Evolutionary conservation across 2,797 vertebrate species (phyloP).

Genomic region (Characodon lateralis): DNA sequence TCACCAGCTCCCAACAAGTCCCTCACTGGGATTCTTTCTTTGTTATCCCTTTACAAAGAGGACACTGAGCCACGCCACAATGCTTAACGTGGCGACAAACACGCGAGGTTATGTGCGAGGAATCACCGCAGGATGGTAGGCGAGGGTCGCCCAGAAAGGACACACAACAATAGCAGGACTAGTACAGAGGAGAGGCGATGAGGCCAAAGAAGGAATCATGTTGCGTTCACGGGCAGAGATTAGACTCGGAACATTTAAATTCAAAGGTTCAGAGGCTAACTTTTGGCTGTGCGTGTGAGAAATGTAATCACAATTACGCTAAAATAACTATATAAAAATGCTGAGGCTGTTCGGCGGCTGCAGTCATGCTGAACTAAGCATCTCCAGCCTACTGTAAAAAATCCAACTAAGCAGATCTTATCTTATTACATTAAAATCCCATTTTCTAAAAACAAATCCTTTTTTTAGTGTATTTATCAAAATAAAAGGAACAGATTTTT

Average conservation of each 20-base stretch:
- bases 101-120: slow-evolving; percentile 42
- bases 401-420: neutral
- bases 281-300: neutral
- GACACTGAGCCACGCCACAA: slow-evolving; percentile 9
- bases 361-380: neutral
- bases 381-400: neutral
- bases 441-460: neutral
- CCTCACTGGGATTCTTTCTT: slow-evolving; percentile 34
- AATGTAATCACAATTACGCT: neutral
- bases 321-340: neutral
- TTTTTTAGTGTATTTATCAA: neutral
- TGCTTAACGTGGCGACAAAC: slow-evolving; percentile 21
- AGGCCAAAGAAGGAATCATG: slow-evolving; percentile 71
- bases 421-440: too few relatives aligned
- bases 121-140: slow-evolving; percentile 62
- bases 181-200: slow-evolving; percentile 55
- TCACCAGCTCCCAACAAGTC: slow-evolving; percentile 52
- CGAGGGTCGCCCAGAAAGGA: slow-evolving; percentile 62
- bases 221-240: slow-evolving; percentile 45
- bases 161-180: slow-evolving; percentile 78
- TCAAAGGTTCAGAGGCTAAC: neutral
- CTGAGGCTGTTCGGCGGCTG: neutral
- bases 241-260: slow-evolving; percentile 39
- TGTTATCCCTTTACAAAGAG: slow-evolving; percentile 8
- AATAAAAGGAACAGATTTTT: neutral